phyloP scores from a whole-genome alignment of 2,797 vertebrate genomes.

The Centroberyx gerrardi region DNA sequence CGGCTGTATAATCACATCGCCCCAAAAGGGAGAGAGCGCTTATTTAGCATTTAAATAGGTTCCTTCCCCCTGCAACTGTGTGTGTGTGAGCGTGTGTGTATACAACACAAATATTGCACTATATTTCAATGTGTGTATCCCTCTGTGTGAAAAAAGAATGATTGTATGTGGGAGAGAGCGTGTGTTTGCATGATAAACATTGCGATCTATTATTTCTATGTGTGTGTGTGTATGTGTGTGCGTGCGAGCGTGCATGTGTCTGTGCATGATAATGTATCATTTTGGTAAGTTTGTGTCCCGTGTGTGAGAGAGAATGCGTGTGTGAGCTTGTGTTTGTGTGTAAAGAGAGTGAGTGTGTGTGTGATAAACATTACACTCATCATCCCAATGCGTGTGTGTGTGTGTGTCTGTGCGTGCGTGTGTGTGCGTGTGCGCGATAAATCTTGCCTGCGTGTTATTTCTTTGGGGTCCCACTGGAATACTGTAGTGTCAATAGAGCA shows the following conservation, averaged over 20 bases:
- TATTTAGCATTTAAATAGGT: conserved; percentile 88
- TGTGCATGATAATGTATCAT: conserved; percentile 25
- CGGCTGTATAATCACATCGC: conserved; percentile 76
- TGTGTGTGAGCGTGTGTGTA: not conserved
- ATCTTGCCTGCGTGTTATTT: conserved; percentile 66
- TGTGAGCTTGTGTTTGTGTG: not conserved
- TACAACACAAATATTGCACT: conserved; percentile 49
- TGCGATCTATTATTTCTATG: not conserved
- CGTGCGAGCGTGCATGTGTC: not conserved
- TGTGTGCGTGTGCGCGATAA: conserved; percentile 37
- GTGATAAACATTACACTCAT: conserved; percentile 38
- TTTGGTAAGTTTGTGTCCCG: conserved; percentile 2
- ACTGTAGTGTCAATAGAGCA: conserved; percentile 64
- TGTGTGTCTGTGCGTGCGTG: not conserved
- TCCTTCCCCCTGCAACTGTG: conserved; percentile 57
- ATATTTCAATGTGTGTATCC: conserved; percentile 42
- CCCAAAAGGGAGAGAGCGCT: conserved; percentile 79
- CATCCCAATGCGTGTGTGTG: conserved; percentile 3
- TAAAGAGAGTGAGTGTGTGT: conserved; percentile 15
- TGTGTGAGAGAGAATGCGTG: not conserved
- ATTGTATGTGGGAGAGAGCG: conserved; percentile 14
- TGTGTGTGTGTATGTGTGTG: not conserved
- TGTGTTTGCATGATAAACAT: conserved; percentile 36
- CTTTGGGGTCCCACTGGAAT: conserved; percentile 54
- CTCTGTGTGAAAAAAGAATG: conserved; percentile 5